phyloP scores from a whole-genome alignment of 2,888 invertebrate genomes.

The Melolontha melolontha region DNA sequence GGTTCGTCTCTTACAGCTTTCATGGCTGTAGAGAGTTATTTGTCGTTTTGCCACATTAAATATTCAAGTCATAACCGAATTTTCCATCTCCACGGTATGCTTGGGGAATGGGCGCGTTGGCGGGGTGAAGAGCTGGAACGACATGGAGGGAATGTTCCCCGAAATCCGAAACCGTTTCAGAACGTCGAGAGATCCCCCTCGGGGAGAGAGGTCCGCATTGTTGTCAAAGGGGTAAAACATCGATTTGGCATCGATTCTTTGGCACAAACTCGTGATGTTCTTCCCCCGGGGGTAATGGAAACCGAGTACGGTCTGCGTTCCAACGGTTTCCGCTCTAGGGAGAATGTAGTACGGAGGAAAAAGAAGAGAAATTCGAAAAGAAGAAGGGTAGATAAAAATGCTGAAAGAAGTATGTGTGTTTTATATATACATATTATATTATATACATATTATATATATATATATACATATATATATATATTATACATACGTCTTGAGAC shows the following conservation, averaged over 20 bases:
- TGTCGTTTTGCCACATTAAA: constrained; percentile 38
- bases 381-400: constrained; percentile 18
- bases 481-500: neutral
- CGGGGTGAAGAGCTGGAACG: neutral
- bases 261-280: constrained; percentile 25
- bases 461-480: too few relatives aligned
- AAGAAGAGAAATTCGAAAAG: neutral
- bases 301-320: constrained; percentile 17
- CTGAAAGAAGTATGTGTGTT: constrained; percentile 11
- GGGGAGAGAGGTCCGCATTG: neutral
- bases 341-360: neutral
- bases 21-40: constrained; percentile 17
- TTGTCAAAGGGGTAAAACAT: constrained; percentile 16
- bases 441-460: constrained; percentile 2
- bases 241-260: constrained; percentile 34
- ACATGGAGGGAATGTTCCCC: neutral
- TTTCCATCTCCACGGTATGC: constrained; percentile 13
- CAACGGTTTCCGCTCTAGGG: neutral
- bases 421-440: neutral
- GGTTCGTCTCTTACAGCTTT: constrained; percentile 2
- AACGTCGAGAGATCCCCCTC: neutral
- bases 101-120: neutral
- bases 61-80: constrained; percentile 38
- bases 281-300: constrained; percentile 12
- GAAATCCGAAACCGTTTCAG: constrained; percentile 16